Base-by-base conservation (phyloP, 2,797 vertebrate genomes). In the Enteromius fasciolatus region DNA sequence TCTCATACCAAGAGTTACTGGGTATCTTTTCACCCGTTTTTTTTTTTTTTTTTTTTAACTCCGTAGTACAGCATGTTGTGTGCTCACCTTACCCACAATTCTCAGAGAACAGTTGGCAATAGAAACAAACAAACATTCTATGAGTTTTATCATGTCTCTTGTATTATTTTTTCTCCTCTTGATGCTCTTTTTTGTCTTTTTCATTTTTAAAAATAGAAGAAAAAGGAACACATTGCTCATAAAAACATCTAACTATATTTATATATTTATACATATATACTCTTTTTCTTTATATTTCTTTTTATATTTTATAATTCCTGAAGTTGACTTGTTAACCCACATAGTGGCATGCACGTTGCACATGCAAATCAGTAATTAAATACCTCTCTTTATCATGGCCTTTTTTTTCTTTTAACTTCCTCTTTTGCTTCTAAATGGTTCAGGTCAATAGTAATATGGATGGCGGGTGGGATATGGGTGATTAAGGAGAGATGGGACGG, bases 281-380 rank as follows among this genome's bases (percentile, higher is more conserved):
- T 83, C 46, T 82, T 90, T 86, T 90, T 88, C 88, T 92, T 90
- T 92, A 93, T 91, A 91, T 88, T 88, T 91, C 89, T 90, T 89
- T 91, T 89, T 91, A 89, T 89, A 83, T 90, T 92, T 93, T 93
- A 76, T 90, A 87, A 92, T 94, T 95, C 94, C 94, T 95, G 94
- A 95, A 94, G 93, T 93, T 93, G 93, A 94, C 92, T 93, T 92
- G 91, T 92, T 93, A 94, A 92, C 92, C 93, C 94, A 95, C 93
- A 92, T 91, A 93, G 92, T 94, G 90, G 92, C 95, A 95, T 95
- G 95, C 95, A 95, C 95, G 91, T 94, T 88, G 93, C 94, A 95
- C 95, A 95, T 95, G 95, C 95, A 95, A 93, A 94, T 95, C 94
- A 93, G 92, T 93, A 92, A 93, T 93, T 94, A 95, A 93, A 94